Percentiles rank a stretch among this genome's conserved stretches.
Evolutionary conservation across 2,797 vertebrate genomes (phyloP).

Genomic region (Alcedo quadribrachys): DNA sequence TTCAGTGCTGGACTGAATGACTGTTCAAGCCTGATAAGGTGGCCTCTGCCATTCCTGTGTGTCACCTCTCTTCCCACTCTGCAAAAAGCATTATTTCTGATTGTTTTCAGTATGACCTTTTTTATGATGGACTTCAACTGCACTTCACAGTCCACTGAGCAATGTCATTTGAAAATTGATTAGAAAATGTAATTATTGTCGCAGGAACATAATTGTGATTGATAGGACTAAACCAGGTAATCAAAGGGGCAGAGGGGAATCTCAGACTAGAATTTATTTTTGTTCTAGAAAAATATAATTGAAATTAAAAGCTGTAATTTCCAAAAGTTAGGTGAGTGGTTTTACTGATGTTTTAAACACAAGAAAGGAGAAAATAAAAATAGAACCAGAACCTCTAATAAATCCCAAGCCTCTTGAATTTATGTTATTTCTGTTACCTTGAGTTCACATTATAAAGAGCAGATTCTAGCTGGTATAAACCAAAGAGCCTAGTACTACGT

Average conservation of each 20-base stretch:
- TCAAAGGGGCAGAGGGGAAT: not conserved
- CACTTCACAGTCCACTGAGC: slow-evolving; percentile 29
- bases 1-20: not conserved
- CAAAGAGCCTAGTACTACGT: not conserved
- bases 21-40: not conserved
- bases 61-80: not conserved
- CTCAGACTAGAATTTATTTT: not conserved
- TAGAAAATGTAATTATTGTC: slow-evolving; percentile 56
- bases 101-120: not conserved
- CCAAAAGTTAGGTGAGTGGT: not conserved
- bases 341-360: not conserved
- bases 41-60: not conserved
- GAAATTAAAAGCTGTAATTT: slow-evolving; percentile 16
- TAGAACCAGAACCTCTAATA: not conserved
- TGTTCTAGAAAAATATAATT: not conserved
- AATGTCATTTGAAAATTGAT: slow-evolving; percentile 43
- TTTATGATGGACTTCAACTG: slow-evolving; percentile 7
- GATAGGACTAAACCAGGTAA: slow-evolving; percentile 23
- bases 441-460: not conserved
- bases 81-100: not conserved
- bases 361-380: not conserved
- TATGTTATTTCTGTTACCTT: not conserved
- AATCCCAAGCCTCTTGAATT: not conserved
- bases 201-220: slow-evolving; percentile 35
- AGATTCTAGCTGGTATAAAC: not conserved